Conservation (phyloP, 92 coral and sea anemone species). For the Chrysogorgia sp. region DNA sequence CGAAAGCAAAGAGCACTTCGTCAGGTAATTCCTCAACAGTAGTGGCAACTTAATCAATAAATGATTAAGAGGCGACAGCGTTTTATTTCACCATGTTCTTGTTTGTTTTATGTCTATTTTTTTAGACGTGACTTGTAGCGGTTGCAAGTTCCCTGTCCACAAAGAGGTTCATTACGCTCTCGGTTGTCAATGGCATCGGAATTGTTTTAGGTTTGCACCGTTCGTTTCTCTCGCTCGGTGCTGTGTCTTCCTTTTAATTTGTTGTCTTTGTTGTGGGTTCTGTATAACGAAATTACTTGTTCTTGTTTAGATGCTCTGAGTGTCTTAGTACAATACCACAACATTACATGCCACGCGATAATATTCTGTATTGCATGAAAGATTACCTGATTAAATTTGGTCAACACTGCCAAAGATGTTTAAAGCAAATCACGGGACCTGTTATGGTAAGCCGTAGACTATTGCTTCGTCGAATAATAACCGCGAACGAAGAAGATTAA, state of each 20-base stretch:
- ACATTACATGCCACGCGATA: slow-evolving; percentile 73
- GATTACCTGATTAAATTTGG: slow-evolving; percentile 74
- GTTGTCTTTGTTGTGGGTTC: neutral
- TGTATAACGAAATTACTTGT: neutral
- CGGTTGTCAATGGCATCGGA: slow-evolving; percentile 67
- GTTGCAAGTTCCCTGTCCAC: slow-evolving; percentile 27
- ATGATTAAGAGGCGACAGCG: neutral
- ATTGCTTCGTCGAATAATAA: neutral
- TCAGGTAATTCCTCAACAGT: neutral
- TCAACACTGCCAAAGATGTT: slow-evolving; percentile 79
- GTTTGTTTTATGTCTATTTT: neutral
- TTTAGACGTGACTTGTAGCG: slow-evolving; percentile 25
- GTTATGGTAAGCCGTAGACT: slow-evolving; percentile 65
- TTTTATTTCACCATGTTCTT: neutral
- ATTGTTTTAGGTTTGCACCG: slow-evolving; percentile 54
- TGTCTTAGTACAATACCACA: slow-evolving; percentile 66
- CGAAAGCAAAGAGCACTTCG: slow-evolving; percentile 2
- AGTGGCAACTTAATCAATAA: neutral
- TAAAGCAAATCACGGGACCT: slow-evolving; percentile 82
- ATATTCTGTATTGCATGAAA: slow-evolving; percentile 73
- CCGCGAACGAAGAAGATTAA: too few species aligned
- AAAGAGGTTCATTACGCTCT: slow-evolving; percentile 59
- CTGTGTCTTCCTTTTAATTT: neutral
- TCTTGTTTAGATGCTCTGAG: slow-evolving; percentile 70
- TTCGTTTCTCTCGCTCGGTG: neutral